These are phyloP conservation scores for Antheraea mylitta DNA, from an alignment of 1,140 invertebrate species.

Conservation along the genomic window DNA sequence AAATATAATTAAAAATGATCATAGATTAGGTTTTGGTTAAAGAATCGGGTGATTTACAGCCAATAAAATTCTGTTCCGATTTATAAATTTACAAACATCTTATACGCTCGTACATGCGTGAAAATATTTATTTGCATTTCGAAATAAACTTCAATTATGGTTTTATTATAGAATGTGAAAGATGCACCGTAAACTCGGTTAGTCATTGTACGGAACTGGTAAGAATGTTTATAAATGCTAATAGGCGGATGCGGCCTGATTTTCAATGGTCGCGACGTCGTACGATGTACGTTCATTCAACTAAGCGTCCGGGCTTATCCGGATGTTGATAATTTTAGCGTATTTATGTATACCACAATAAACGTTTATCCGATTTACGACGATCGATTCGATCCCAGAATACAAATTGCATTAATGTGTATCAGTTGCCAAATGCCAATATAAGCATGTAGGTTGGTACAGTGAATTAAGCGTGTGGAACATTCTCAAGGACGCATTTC, in stretches of 20 bases:
- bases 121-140: neutral
- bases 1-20: too few relatives aligned
- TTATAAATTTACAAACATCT: too few relatives aligned
- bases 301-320: constrained; percentile 33
- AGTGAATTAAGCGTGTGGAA: neutral
- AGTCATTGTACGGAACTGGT: constrained; percentile 31
- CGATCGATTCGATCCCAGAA: constrained; percentile 8
- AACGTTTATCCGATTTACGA: constrained; percentile 22
- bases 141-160: neutral
- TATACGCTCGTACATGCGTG: too few relatives aligned
- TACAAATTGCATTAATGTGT: neutral
- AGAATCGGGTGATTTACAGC: too few relatives aligned
- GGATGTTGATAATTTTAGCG: constrained; percentile 46
- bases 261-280: constrained; percentile 39
- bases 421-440: neutral
- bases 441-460: neutral
- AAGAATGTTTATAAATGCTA: constrained; percentile 45
- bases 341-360: constrained; percentile 29
- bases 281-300: constrained; percentile 37
- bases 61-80: too few relatives aligned
- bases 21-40: too few relatives aligned
- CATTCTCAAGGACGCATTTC: neutral
- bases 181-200: constrained; percentile 6
- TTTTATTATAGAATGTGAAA: neutral
- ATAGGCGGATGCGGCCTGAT: constrained; percentile 52